Percentiles rank a stretch among this genome's conserved stretches.
These are phyloP conservation scores for Timandra comae DNA, from an alignment of 2,888 invertebrate species.

Conservation along the genomic window DNA sequence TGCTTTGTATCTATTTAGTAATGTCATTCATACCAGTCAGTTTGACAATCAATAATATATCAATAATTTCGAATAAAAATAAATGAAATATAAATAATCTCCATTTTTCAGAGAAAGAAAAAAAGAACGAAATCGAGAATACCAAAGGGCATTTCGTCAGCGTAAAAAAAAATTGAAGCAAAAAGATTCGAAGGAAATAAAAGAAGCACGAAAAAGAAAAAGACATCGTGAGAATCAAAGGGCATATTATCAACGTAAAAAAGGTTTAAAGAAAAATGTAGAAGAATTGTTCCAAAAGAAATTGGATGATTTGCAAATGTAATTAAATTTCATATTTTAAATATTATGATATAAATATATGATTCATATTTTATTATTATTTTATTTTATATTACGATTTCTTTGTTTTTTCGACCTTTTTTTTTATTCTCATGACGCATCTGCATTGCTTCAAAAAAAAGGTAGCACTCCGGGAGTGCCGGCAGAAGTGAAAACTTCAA, in stretches of 20 bases:
- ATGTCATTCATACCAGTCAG: too few species aligned
- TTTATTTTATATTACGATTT: slow-evolving; percentile 28
- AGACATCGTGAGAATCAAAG: slow-evolving; percentile 27
- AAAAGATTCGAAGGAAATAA: slow-evolving; percentile 15
- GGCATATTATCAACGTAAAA: slow-evolving; percentile 25
- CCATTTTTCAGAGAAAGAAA: slow-evolving; percentile 12
- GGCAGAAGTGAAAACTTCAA: too few species aligned
- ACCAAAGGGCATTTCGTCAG: slow-evolving; percentile 15
- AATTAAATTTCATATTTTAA: slow-evolving; percentile 12
- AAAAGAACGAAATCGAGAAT: slow-evolving; percentile 8
- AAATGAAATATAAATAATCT: slow-evolving; percentile 13
- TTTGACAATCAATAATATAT: too few species aligned
- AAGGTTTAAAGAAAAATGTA: slow-evolving; percentile 26
- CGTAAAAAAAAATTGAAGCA: slow-evolving; percentile 19
- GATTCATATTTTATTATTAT: slow-evolving; percentile 22
- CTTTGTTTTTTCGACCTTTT: too few species aligned
- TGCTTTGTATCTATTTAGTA: too few species aligned
- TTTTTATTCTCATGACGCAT: too few species aligned
- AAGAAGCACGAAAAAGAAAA: slow-evolving; percentile 24
- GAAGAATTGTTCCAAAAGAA: slow-evolving; percentile 28
- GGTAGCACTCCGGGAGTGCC: too few species aligned
- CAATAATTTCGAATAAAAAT: slow-evolving; percentile 1
- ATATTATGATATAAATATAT: slow-evolving; percentile 12
- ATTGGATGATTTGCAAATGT: slow-evolving; percentile 26
- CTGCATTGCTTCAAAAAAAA: too few species aligned